Percentiles rank a stretch among this genome's conserved stretches.
Conservation (phyloP, 2,797 vertebrate genomes). For the Aotus griseimembra region DNA sequence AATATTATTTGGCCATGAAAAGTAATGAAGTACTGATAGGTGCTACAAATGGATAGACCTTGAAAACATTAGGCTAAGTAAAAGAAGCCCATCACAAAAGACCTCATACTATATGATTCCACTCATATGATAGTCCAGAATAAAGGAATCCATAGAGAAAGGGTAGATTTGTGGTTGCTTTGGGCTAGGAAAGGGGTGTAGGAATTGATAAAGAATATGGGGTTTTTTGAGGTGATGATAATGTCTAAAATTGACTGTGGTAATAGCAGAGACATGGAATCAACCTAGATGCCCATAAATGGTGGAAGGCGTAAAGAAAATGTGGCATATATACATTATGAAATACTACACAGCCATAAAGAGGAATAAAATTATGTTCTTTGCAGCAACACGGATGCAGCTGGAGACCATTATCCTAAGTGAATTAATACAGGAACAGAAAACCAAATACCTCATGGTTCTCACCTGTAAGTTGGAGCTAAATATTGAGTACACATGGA, state of each 20-base stretch:
- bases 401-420: background rate
- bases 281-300: background rate
- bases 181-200: background rate
- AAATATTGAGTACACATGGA: background rate
- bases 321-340: background rate
- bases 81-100: background rate
- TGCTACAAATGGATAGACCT: background rate
- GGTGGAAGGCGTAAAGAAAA: background rate
- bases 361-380: background rate
- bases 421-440: background rate
- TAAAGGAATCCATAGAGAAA: background rate
- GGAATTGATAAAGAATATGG: background rate
- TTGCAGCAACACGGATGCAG: background rate
- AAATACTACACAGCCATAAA: background rate
- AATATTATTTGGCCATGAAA: background rate
- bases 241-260: background rate
- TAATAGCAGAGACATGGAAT: background rate
- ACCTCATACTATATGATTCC: background rate
- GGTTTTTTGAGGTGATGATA: background rate
- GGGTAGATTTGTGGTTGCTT: background rate
- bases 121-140: background rate
- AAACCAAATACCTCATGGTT: background rate
- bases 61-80: background rate
- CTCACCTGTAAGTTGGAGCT: background rate
- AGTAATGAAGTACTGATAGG: background rate